A percentile compares a stretch with the other conserved stretches of the same genome.
Evolutionary conservation across 2,888 invertebrate species (phyloP).

Genomic region (Papilio protenor): DNA sequence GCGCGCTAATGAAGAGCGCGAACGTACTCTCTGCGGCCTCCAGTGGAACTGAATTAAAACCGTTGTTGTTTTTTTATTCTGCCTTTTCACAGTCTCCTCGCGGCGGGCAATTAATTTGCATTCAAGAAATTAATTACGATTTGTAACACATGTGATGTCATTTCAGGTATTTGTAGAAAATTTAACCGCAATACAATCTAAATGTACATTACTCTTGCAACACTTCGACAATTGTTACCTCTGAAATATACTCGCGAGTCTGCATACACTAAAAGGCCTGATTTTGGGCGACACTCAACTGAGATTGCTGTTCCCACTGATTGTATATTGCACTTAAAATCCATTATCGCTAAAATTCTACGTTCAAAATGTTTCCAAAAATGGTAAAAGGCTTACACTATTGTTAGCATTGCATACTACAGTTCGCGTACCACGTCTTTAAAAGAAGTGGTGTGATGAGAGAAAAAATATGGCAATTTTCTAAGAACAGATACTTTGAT

Average conservation of each 20-base stretch:
- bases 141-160: neutral
- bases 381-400: neutral
- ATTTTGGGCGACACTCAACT: slow-evolving; percentile 5
- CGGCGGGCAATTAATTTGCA: neutral
- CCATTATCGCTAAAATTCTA: neutral
- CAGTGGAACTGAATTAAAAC: slow-evolving; percentile 4
- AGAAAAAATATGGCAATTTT: no score
- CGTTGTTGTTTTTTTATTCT: neutral
- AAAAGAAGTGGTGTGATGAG: neutral
- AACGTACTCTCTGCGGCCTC: slow-evolving; percentile 42
- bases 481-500: neutral
- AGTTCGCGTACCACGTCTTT: neutral
- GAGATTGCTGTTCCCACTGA: neutral
- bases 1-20: slow-evolving; percentile 55
- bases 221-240: neutral
- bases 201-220: neutral
- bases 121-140: neutral
- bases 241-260: neutral
- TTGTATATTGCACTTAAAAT: neutral
- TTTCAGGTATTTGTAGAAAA: neutral
- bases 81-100: slow-evolving; percentile 2
- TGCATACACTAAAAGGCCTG: neutral
- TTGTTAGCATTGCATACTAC: neutral
- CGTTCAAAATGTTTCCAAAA: neutral
- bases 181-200: neutral